Percentiles rank a stretch among this genome's conserved stretches.
These are phyloP conservation scores for Maniola jurtina DNA, from an alignment of 1,140 invertebrate species.

Conservation along the genomic window DNA sequence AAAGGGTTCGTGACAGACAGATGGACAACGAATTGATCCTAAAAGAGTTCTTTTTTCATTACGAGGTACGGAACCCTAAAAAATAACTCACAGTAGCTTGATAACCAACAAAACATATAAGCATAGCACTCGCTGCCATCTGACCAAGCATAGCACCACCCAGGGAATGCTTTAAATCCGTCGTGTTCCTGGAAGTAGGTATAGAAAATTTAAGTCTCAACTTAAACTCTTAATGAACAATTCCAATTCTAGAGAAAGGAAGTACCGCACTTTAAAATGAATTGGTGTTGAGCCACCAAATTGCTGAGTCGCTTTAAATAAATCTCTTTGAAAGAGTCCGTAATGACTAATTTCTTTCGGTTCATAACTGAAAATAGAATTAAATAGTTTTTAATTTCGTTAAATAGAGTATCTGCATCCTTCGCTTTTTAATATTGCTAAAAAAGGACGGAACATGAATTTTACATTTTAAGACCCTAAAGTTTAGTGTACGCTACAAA, in stretches of 20 bases:
- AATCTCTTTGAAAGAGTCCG: slow-evolving; percentile 27
- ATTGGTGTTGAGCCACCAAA: slow-evolving; percentile 47
- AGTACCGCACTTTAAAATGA: slow-evolving; percentile 43
- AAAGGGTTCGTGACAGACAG: too few relatives aligned
- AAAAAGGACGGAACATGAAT: too few relatives aligned
- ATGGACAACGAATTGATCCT: too few relatives aligned
- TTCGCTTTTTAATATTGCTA: too few relatives aligned
- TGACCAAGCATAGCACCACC: slow-evolving; percentile 52
- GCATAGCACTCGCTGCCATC: slow-evolving; percentile 44
- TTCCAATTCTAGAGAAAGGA: slow-evolving; percentile 11
- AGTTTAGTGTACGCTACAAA: too few relatives aligned
- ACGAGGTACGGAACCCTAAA: background rate
- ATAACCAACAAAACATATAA: slow-evolving; percentile 57
- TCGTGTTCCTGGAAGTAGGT: slow-evolving; percentile 42
- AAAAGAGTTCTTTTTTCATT: too few relatives aligned
- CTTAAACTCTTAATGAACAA: background rate
- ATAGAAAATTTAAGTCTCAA: background rate
- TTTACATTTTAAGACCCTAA: too few relatives aligned
- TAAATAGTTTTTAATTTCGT: background rate
- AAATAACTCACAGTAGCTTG: slow-evolving; percentile 44
- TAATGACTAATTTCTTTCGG: slow-evolving; percentile 12
- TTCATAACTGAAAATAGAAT: background rate
- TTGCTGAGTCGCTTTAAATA: slow-evolving; percentile 40
- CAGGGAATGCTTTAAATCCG: slow-evolving; percentile 42
- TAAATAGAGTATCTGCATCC: too few relatives aligned